phyloP scores from a whole-genome alignment of 2,113 vertebrate species.

The Ptilonorhynchus violaceus region DNA sequence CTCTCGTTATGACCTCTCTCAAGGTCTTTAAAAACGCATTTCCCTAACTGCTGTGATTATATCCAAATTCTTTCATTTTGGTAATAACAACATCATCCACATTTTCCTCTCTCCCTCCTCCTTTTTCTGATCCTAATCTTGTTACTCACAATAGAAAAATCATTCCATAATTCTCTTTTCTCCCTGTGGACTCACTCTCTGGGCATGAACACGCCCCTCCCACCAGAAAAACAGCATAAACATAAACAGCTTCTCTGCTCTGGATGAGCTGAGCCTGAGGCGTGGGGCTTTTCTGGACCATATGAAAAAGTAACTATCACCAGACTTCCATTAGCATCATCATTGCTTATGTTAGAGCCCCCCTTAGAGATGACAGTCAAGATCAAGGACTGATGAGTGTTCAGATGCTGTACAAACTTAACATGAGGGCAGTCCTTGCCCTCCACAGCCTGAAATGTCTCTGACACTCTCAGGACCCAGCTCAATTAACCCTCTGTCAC shows the following conservation, averaged over 20 bases:
- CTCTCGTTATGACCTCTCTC: not conserved
- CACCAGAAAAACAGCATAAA: not conserved
- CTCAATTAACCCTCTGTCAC: not conserved
- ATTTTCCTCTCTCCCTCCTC: not conserved
- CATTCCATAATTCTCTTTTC: not conserved
- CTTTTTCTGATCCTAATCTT: not conserved
- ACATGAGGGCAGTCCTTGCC: not conserved
- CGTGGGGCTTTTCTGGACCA: not conserved
- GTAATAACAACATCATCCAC: not conserved
- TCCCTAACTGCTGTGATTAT: conserved; percentile 1
- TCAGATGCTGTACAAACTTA: not conserved
- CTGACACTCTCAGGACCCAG: not conserved
- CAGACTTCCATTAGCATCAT: not conserved
- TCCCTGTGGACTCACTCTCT: not conserved
- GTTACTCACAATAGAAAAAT: not conserved
- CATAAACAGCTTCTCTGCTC: not conserved
- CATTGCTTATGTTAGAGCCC: not conserved
- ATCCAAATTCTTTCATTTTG: not conserved
- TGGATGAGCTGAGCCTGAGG: not conserved
- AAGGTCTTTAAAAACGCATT: conserved; percentile 44
- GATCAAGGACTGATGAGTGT: not conserved
- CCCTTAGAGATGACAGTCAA: not conserved
- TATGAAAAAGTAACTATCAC: not conserved
- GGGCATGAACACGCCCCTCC: not conserved
- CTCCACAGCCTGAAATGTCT: not conserved